Evolutionary conservation across 2,888 invertebrate species (phyloP), one percentile per base, ranked within the genome.

Genomic region (Eurois occulta): DNA sequence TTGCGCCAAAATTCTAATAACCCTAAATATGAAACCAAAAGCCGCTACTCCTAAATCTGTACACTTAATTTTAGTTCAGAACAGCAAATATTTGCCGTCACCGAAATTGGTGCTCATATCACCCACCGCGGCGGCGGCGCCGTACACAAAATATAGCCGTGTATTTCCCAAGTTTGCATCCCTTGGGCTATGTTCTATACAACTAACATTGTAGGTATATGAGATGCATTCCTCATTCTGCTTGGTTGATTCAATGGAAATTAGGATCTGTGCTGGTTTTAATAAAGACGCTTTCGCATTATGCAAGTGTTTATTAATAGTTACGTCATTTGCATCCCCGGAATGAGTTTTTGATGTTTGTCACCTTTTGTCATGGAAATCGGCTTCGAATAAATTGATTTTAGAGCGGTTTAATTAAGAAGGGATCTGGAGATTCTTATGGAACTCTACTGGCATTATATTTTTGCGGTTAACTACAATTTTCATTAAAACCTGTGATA

Each of bases 231-330:
- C 90, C 94, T 92, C 93, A 93, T 94, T 91, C 87, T 85, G 78
- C 77, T 66, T 74, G 93, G 94, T 95, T 95, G 93, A 94, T 94
- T 93, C 90, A 93, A 95, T 94, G 94, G 90, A 94, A 95, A 95
- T 95, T 93, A 94, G 91, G 88, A 90, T 84, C 91, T 87, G 88
- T 88, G 85, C 90, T 88, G 91, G 91, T 92, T 93, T 93, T 94
- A 94, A 94, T 94, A 93, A 93, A 91, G 91, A 90, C 88, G 85
- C 76, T 86, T 86, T 71, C 43, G 11, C 28, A 86, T 90, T 90
- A 91, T 83, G 86, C 84, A 84, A 88, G 89, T 91, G 90, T 88
- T 93, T 92, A 91, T 92, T 91, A 91, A 90, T 91, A 90, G 90
- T 87, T 87, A 87, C 41, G 69, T 65, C 87, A 92, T 93, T 92